Base-by-base conservation (phyloP, 1,140 invertebrate genomes). In the Helicoverpa armigera region DNA sequence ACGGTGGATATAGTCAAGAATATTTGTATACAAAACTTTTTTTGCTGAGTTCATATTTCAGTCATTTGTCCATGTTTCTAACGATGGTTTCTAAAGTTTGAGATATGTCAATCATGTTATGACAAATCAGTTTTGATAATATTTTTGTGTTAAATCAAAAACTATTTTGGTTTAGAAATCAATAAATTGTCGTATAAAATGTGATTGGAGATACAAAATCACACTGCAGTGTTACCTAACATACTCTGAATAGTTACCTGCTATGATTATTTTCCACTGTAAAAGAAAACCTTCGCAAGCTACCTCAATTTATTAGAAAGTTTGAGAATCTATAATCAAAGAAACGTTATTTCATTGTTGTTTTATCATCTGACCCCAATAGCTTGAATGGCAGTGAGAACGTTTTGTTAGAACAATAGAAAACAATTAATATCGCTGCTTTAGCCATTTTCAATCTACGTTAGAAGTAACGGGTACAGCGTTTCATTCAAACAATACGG, bases 271-370 rank as follows among this genome's bases (percentile, higher is more conserved):
- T 16, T 65, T 65, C 10, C 43, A 65, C 35, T 65, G 63, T 65
- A 43, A n/a, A 31, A 48, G 63, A 65, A 65, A 65, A 35, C 63
- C 63, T 48, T 48, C 35, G n/a, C 5, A 43, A 65, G 23, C 43
- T 43, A 43, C 31, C 31, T 43, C 31, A 65, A 65, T 65, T 65
- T 51, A 69, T 69, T 51, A 16, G 65, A 69, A 69, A 69, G 65
- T 69, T 48, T 69, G 65, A 69, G 65, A 69, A 69, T 69, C 65
- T 69, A 69, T 69, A 69, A 69, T 69, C 65, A 23, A 69, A 50
- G 65, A 51, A 69, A 69, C 43, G 48, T 69, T 23, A 51, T 69
- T 69, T 69, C 65, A 69, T 69, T 69, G 65, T 69, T 69, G 18
- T 51, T 69, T 69, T 48, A 65, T 65, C 35, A 51, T 51, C 51